These are phyloP conservation scores for Antechinus stuartii DNA, from an alignment of 2,113 vertebrate genomes.

Conservation along the genomic window DNA sequence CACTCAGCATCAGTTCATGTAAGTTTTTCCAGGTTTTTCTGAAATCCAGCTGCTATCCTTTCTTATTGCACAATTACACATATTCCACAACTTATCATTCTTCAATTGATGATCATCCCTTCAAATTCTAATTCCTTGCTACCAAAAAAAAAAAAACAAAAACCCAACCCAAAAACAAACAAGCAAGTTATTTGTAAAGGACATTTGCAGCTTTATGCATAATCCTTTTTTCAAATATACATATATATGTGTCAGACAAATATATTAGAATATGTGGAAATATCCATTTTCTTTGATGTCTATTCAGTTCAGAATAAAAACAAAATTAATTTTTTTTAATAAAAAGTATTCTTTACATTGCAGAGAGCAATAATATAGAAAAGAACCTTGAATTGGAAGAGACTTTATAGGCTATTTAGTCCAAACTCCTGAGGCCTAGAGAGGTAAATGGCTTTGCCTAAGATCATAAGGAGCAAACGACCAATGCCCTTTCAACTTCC, in stretches of 20 bases:
- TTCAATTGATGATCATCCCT: too few relatives aligned
- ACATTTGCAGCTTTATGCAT: not conserved
- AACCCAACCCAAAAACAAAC: too few relatives aligned
- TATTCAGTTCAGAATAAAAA: not conserved
- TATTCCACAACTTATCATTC: too few relatives aligned
- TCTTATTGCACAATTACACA: too few relatives aligned
- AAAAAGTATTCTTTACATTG: not conserved
- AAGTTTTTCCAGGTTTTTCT: too few relatives aligned
- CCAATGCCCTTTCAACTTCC: not conserved
- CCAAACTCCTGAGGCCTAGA: not conserved
- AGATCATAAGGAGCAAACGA: not conserved
- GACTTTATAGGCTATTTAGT: not conserved
- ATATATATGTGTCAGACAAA: not conserved
- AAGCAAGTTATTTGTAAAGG: not conserved
- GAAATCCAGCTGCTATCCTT: too few relatives aligned
- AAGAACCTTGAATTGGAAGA: not conserved
- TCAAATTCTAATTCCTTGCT: too few relatives aligned
- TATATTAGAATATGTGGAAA: not conserved
- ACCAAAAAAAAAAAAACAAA: too few relatives aligned
- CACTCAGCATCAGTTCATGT: too few relatives aligned
- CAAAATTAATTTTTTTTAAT: not conserved
- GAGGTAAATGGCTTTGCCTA: not conserved
- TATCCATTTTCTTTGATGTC: not conserved
- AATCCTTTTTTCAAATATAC: not conserved
- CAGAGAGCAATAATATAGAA: not conserved